Evolutionary conservation across 2,797 vertebrate genomes (phyloP).

Genomic region (Novumbra hubbsi): DNA sequence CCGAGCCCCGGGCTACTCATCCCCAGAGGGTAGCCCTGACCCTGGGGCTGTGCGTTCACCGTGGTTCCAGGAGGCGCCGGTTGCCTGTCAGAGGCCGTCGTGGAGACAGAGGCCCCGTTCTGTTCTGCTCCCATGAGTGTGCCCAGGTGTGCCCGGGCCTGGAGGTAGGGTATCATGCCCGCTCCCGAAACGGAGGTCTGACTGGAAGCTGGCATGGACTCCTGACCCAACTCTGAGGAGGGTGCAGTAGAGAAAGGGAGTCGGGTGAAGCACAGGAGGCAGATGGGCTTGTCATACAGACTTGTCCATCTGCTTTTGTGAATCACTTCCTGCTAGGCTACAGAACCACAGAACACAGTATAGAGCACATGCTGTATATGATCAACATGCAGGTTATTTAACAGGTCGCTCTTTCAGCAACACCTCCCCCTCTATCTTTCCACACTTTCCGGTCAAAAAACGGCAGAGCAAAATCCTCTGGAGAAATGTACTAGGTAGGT

Average conservation of each 20-base stretch:
- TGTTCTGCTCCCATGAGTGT: conserved; percentile 63
- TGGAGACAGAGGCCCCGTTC: conserved; percentile 23
- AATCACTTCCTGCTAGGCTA: too few relatives aligned
- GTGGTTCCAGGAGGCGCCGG: conserved; percentile 65
- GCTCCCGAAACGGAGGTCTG: conserved; percentile 71
- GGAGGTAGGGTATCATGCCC: conserved; percentile 80
- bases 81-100: conserved; percentile 73
- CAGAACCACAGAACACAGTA: background rate
- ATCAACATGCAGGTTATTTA: background rate
- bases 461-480: too few relatives aligned
- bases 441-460: too few relatives aligned
- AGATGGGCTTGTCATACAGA: background rate
- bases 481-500: too few relatives aligned
- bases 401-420: too few relatives aligned
- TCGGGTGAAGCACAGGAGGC: background rate
- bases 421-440: too few relatives aligned
- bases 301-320: background rate
- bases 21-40: conserved; percentile 74
- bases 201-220: conserved; percentile 66
- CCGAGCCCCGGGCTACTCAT: conserved; percentile 68
- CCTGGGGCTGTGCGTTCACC: conserved; percentile 62
- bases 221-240: conserved; percentile 68
- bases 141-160: conserved; percentile 68
- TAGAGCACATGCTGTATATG: background rate
- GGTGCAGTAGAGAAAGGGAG: conserved; percentile 12